phyloP scores from a whole-genome alignment of 2,113 vertebrate genomes.

The Bubalus kerabau region DNA sequence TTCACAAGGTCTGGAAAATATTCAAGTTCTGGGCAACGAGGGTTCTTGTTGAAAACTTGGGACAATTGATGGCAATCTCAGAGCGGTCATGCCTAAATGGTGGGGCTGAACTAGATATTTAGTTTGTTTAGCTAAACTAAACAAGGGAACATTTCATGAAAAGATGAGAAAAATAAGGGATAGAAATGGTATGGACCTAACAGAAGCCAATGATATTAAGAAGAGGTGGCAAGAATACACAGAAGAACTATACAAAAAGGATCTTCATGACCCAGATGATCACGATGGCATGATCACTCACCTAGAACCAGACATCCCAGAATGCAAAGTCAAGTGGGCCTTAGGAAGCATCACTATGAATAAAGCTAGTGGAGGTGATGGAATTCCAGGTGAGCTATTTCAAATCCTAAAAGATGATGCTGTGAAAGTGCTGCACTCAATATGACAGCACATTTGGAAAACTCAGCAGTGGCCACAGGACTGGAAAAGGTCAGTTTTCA shows the following conservation, averaged over 20 bases:
- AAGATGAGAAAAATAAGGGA: neutral
- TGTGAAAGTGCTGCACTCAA: neutral
- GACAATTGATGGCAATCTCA: neutral
- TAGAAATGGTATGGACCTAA: neutral
- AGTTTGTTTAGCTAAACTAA: neutral
- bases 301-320: neutral
- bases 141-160: neutral
- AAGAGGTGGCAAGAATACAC: neutral
- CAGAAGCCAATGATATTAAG: neutral
- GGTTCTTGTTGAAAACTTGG: neutral
- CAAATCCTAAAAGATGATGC: neutral
- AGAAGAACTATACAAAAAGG: neutral
- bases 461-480: neutral
- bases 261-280: neutral
- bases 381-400: neutral
- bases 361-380: neutral
- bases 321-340: neutral
- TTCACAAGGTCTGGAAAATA: neutral
- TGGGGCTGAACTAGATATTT: neutral
- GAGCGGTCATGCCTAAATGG: neutral
- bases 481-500: neutral
- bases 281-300: neutral
- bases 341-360: neutral
- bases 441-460: neutral
- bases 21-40: neutral